A percentile compares a stretch with the other conserved stretches of the same genome.
phyloP scores from a whole-genome alignment of 2,888 invertebrate species.

The Drosophila yooni region DNA sequence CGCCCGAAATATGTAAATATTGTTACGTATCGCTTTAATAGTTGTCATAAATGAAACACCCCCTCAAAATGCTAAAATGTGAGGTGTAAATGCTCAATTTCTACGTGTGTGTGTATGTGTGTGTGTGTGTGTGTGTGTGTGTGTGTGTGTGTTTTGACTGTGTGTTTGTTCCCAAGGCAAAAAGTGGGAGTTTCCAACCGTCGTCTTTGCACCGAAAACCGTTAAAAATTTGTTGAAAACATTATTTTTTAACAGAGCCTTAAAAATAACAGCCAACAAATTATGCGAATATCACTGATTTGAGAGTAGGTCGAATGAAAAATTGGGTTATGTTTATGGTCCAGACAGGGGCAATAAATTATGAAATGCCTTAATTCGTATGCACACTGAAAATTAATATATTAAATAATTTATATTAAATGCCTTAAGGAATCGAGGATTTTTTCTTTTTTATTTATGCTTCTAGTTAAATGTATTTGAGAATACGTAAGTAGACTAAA shows the following conservation, averaged over 20 bases:
- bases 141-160: neutral
- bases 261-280: neutral
- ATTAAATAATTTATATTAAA: too few relatives aligned
- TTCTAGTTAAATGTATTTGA: accelerated
- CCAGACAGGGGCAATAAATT: neutral
- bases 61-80: constrained; percentile 60
- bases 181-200: constrained; percentile 44
- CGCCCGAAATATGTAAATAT: constrained; percentile 65
- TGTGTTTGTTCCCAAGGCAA: constrained; percentile 47
- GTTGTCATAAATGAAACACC: constrained; percentile 62
- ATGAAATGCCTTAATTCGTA: neutral
- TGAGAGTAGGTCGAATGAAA: neutral
- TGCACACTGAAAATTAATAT: neutral
- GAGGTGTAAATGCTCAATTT: constrained; percentile 41
- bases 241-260: neutral
- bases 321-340: neutral
- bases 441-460: neutral
- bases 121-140: constrained; percentile 12
- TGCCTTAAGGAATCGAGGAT: neutral
- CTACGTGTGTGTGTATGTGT: constrained; percentile 9
- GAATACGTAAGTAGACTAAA: neutral
- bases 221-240: constrained; percentile 2
- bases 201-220: constrained; percentile 29
- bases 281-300: neutral
- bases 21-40: constrained; percentile 57